Base-by-base conservation (phyloP, 2,888 invertebrate genomes). In the Dexiosoma caninum region DNA sequence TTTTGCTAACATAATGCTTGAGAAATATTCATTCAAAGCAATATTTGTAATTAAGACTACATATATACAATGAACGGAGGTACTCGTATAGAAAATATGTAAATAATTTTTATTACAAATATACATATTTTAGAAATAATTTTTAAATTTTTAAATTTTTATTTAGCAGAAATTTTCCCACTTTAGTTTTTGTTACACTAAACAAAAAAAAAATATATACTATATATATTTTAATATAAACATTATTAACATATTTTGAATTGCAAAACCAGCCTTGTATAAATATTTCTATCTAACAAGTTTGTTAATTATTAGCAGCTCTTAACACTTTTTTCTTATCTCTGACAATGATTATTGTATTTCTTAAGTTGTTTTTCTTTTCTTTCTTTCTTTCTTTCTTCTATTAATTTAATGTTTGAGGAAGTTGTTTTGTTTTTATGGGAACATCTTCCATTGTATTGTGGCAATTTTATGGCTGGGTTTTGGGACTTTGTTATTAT, bases 301-400 rank as follows among this genome's bases (percentile, higher is more conserved):
- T 74, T 69, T 69, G 72, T 81, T 81, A 81, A 81, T 81, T 81
- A 81, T 77, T 69, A 72, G 59, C 77, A 74, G 49, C 44, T 81
- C 72, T 81, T 77, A 81, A 81, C 81, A 81, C 77, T 69, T 77
- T n/a, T n/a, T 77, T 81, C 66, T 51, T 70, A 69, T 69, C 72
- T 81, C 59, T 74, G 51, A 74, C 77, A 77, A 74, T 77, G 62
- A 51, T 19, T 81, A 30, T 69, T 42, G 60, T 66, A 27, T 66
- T 53, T 37, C 21, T 53, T 37, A 32, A 19, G 19, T 8, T 5
- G n/a, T n/a, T n/a, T n/a, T n/a, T n/a, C n/a, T n/a, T n/a, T n/a
- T n/a, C n/a, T n/a, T n/a, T n/a, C n/a, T n/a, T n/a, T n/a, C n/a
- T 27, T 23, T 32, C 30, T 42, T 64, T 42, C 21, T 46, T 37